phyloP scores from a whole-genome alignment of 2,888 invertebrate genomes.

The Drosophila diplacantha region DNA sequence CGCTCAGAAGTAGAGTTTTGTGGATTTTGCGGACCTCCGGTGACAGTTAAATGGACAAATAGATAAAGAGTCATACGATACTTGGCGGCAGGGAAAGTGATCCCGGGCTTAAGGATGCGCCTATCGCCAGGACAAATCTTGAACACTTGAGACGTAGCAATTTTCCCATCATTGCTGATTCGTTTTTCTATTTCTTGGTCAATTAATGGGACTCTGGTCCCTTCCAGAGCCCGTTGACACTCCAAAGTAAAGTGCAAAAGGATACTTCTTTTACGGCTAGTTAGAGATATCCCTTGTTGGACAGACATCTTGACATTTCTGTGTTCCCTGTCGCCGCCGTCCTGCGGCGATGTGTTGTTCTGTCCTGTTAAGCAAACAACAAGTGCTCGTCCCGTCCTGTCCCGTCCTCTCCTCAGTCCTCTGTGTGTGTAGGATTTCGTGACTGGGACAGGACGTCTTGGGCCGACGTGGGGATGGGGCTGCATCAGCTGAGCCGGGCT shows the following conservation, averaged over 20 bases:
- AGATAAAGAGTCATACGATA: slow-evolving; percentile 57
- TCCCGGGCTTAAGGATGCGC: slow-evolving; percentile 35
- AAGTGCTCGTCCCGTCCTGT: slow-evolving; percentile 27
- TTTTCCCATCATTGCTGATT: slow-evolving; percentile 69
- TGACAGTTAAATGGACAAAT: slow-evolving; percentile 53
- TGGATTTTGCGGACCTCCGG: slow-evolving; percentile 40
- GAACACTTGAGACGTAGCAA: slow-evolving; percentile 62
- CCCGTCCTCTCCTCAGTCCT: neutral
- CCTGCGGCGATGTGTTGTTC: slow-evolving; percentile 37
- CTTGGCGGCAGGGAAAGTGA: slow-evolving; percentile 58
- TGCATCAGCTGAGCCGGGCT: slow-evolving; percentile 59
- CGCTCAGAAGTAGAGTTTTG: slow-evolving; percentile 27
- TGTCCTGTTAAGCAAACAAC: slow-evolving; percentile 66
- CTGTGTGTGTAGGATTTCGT: slow-evolving; percentile 8
- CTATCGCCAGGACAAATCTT: slow-evolving; percentile 67
- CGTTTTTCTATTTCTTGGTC: slow-evolving; percentile 48
- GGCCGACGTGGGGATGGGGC: slow-evolving; percentile 19
- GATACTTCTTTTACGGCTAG: slow-evolving; percentile 64
- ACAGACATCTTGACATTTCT: slow-evolving; percentile 69
- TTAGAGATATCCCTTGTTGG: slow-evolving; percentile 68
- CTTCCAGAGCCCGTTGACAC: slow-evolving; percentile 64
- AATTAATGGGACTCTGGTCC: slow-evolving; percentile 59
- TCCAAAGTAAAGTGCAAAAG: slow-evolving; percentile 68
- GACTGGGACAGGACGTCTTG: slow-evolving; percentile 24
- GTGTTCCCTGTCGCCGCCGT: slow-evolving; percentile 52